phyloP scores from a whole-genome alignment of 2,113 vertebrate genomes.

The Porphyrio hochstetteri region DNA sequence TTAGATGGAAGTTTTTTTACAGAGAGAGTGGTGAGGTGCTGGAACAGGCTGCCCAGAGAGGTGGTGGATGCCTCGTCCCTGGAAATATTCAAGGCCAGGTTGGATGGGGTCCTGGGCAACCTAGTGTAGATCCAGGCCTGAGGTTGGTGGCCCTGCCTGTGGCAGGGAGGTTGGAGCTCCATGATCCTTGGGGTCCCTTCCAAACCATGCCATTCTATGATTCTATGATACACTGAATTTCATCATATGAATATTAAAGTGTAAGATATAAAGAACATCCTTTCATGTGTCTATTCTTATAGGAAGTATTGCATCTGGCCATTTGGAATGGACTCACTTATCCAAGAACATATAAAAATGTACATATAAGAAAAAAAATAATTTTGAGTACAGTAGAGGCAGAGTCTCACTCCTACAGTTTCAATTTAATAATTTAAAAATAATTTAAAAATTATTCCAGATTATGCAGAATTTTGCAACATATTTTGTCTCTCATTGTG shows the following conservation, averaged over 20 bases:
- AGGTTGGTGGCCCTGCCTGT: too few species aligned
- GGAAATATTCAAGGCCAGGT: too few species aligned
- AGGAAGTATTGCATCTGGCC: not conserved
- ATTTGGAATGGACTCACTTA: not conserved
- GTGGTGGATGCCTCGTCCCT: too few species aligned
- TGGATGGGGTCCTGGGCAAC: too few species aligned
- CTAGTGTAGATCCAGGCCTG: too few species aligned
- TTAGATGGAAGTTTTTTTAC: too few species aligned
- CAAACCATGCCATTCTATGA: too few species aligned
- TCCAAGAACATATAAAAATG: not conserved
- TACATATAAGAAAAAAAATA: not conserved
- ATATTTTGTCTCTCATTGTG: not conserved
- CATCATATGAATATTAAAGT: not conserved
- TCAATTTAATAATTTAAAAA: not conserved
- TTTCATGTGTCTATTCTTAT: not conserved
- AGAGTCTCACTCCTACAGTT: not conserved
- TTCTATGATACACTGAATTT: too few species aligned
- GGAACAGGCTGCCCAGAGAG: too few species aligned
- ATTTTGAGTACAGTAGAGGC: not conserved
- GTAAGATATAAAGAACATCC: not conserved
- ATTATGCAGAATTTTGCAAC: not conserved
- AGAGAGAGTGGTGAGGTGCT: too few species aligned
- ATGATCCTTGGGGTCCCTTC: too few species aligned
- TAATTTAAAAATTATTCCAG: not conserved
- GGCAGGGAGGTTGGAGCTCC: too few species aligned